Evolutionary conservation across 2,113 vertebrate genomes (phyloP), one percentile per base, ranked within the genome.

Genomic region (Syngnathus scovelli): DNA sequence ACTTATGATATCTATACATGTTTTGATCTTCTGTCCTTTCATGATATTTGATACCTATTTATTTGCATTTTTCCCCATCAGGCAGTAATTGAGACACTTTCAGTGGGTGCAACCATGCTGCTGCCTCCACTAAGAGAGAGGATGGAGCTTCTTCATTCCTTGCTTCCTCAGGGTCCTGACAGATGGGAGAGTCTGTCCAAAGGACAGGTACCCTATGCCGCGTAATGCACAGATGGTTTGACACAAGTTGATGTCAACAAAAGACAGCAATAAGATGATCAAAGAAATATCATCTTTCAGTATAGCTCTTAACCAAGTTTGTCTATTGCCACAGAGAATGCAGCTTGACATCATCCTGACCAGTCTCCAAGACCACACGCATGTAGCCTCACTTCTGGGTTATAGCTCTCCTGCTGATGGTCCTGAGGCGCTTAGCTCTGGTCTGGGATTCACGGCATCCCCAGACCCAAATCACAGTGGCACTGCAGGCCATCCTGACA

Each of bases 151-250:
- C 91, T 99, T 0, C 97, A 99, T 87, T 94, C 96, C 3, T 91
- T 99, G 74, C 86, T 99, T 68, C 97, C 97, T 27, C 97, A 99
- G 83, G 97, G 97, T 44, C 97, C 97, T 13, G 97, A 98, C 82
- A 85, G 97, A 81, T 99, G 96, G 97, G 97, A 98, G 88, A 98
- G 95, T 66, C 92, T 99, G 71, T 98, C 96, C 44, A 98, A 98
- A 92, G 97, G 97, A 87, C 97, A 99, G 94, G 96, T 98, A 89
- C 79, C 37, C 3, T 18, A 15, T 36, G 18, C 33, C 21, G 48
- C 48, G n/a, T n/a, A 49, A 8, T 63, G 2, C 15, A 33, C 5
- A 61, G 7, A n/a, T 7, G 19, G 5, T 5, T 48, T 10, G 5
- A 46, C 13, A n/a, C 5, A 19, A 10, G 9, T 39, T n/a, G 6